Conservation (phyloP, 2,888 invertebrate genomes). For the Hydrotaea cyrtoneurina region DNA sequence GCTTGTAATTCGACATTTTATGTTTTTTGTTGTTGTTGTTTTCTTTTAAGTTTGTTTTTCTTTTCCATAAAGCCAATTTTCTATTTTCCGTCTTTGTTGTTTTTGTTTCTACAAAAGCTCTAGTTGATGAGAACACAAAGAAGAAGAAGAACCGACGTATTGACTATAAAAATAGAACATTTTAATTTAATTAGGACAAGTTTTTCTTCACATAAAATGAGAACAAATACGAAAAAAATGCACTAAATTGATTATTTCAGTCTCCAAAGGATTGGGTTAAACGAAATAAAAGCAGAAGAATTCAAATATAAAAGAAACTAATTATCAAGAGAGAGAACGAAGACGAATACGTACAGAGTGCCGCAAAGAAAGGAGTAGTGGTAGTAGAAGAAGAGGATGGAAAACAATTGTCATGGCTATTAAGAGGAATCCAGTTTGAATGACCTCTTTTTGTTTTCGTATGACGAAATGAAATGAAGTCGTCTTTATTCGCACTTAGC, state of each 20-base stretch:
- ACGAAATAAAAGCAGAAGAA: neutral
- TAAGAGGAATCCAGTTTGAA: conserved; percentile 53
- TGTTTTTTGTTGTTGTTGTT: neutral
- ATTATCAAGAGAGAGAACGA: neutral
- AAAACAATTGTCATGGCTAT: neutral
- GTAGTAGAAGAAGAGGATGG: neutral
- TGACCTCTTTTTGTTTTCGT: conserved; percentile 52
- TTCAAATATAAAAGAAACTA: conserved; percentile 23
- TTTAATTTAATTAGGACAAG: conserved; percentile 60
- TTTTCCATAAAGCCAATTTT: conserved; percentile 42
- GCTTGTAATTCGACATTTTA: neutral
- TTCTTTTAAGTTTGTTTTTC: neutral
- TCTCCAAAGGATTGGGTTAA: conserved; percentile 13
- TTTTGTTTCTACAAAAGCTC: conserved; percentile 29
- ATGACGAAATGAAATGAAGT: neutral
- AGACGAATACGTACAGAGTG: too few relatives aligned
- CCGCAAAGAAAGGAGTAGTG: neutral
- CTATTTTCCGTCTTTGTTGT: conserved; percentile 5
- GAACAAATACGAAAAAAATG: conserved; percentile 12
- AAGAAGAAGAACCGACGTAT: neutral
- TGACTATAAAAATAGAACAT: conserved; percentile 10
- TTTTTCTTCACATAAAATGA: conserved; percentile 34
- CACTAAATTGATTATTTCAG: conserved; percentile 13
- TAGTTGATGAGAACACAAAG: too few relatives aligned
- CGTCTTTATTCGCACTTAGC: neutral